A percentile compares a stretch with the other conserved stretches of the same genome.
Conservation (phyloP, 2,888 invertebrate genomes). For the Zygogramma bicolorata region DNA sequence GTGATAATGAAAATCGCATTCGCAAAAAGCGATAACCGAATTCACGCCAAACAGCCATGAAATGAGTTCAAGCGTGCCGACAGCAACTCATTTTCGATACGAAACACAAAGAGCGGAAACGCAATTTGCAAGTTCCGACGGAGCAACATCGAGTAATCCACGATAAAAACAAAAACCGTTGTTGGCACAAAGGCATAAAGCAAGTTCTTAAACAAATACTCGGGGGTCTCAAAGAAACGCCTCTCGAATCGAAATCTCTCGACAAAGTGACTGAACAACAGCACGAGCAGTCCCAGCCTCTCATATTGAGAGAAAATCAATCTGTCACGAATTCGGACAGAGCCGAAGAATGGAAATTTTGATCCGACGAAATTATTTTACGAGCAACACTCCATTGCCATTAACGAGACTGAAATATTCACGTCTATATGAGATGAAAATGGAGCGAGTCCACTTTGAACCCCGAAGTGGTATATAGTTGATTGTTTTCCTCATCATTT, state of each 20-base stretch:
- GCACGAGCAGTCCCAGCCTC: not conserved
- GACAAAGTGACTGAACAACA: constrained; percentile 30
- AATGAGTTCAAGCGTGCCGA: not conserved
- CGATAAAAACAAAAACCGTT: constrained; percentile 32
- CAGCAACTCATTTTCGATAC: constrained; percentile 8
- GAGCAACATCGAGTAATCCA: constrained; percentile 37
- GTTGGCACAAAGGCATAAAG: constrained; percentile 39
- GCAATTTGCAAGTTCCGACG: constrained; percentile 27
- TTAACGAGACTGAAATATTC: not conserved
- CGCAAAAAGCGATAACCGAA: not conserved
- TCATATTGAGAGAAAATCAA: constrained; percentile 2
- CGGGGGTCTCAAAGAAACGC: constrained; percentile 37
- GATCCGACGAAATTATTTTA: not conserved
- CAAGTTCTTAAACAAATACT: constrained; percentile 45
- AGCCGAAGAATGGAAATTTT: not conserved
- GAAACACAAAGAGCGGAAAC: constrained; percentile 27
- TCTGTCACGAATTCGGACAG: not conserved
- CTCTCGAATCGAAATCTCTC: constrained; percentile 31
- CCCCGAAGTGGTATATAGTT: too few species aligned
- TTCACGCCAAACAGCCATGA: not conserved
- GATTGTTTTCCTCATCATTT: too few species aligned
- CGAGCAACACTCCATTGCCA: not conserved
- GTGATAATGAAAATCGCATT: too few species aligned
- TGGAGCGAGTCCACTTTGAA: too few species aligned
- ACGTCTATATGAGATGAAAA: not conserved